Conservation (phyloP, 1,140 invertebrate species). For the Brachionus paranguensis region DNA sequence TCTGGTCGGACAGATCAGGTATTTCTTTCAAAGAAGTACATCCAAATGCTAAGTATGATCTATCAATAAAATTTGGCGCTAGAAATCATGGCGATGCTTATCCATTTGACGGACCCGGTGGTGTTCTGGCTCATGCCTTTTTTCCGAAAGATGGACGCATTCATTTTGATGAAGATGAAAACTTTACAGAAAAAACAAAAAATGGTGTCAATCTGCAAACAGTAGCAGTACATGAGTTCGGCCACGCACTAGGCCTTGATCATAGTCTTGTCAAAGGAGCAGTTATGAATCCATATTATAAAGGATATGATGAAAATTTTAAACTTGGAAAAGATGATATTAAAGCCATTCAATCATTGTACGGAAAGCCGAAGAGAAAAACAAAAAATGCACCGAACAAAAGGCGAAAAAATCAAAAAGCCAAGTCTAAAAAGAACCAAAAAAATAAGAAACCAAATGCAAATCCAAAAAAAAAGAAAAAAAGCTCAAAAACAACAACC, state of each 20-base stretch:
- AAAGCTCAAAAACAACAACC: neutral
- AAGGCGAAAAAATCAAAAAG: neutral
- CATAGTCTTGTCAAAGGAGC: constrained; percentile 52
- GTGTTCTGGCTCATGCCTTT: constrained; percentile 54
- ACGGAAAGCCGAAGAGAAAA: constrained; percentile 42
- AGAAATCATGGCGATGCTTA: constrained; percentile 22
- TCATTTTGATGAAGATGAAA: constrained; percentile 53
- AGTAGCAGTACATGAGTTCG: constrained; percentile 57
- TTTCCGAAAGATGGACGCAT: constrained; percentile 49
- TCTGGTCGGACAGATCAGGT: neutral
- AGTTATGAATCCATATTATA: constrained; percentile 57
- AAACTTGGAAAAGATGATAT: constrained; percentile 47
- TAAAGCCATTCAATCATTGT: constrained; percentile 47
- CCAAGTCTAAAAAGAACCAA: neutral
- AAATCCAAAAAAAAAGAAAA: neutral
- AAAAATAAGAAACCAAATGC: neutral
- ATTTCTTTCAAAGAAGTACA: neutral
- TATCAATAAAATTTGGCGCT: constrained; percentile 11
- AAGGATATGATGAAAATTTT: constrained; percentile 41
- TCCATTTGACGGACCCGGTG: constrained; percentile 46
- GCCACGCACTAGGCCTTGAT: constrained; percentile 56
- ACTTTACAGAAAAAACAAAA: constrained; percentile 42
- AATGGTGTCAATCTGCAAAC: neutral
- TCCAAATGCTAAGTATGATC: neutral
- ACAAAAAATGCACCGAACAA: neutral